Evolutionary conservation across 92 coral and sea anemone genomes (phyloP).

Genomic region (Phymanthus crucifer): DNA sequence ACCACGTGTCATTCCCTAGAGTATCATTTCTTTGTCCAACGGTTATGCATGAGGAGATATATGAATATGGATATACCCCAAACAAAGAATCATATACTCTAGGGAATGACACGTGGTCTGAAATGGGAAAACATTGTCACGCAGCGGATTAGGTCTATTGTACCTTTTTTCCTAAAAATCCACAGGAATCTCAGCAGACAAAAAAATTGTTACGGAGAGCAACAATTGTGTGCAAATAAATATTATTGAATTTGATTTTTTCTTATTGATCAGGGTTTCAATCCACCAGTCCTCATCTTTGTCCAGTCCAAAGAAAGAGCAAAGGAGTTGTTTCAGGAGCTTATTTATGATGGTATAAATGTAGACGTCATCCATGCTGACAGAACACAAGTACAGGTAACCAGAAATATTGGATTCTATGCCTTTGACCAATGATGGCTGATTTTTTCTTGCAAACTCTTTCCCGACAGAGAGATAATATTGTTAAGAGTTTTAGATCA

Average conservation of each 20-base stretch:
- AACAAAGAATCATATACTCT: too few species aligned
- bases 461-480: slow-evolving; percentile 79
- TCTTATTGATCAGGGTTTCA: slow-evolving; percentile 67
- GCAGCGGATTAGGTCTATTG: too few species aligned
- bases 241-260: background rate
- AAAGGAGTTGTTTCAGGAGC: slow-evolving; percentile 93
- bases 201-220: too few species aligned
- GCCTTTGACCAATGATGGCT: background rate
- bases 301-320: slow-evolving; percentile 98
- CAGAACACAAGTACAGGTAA: slow-evolving; percentile 96
- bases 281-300: slow-evolving; percentile 90
- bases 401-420: background rate
- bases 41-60: too few species aligned
- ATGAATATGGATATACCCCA: too few species aligned
- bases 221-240: too few species aligned
- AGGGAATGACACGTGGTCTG: too few species aligned
- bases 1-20: too few species aligned
- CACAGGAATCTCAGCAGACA: too few species aligned
- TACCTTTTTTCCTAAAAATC: too few species aligned
- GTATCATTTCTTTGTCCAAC: too few species aligned
- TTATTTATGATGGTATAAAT: slow-evolving; percentile 95
- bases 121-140: too few species aligned
- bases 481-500: slow-evolving; percentile 92
- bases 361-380: slow-evolving; percentile 98
- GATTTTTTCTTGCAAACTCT: background rate